These are phyloP conservation scores for Melanotaenia nigrans DNA, from an alignment of 2,797 vertebrate genomes.

Conservation along the genomic window DNA sequence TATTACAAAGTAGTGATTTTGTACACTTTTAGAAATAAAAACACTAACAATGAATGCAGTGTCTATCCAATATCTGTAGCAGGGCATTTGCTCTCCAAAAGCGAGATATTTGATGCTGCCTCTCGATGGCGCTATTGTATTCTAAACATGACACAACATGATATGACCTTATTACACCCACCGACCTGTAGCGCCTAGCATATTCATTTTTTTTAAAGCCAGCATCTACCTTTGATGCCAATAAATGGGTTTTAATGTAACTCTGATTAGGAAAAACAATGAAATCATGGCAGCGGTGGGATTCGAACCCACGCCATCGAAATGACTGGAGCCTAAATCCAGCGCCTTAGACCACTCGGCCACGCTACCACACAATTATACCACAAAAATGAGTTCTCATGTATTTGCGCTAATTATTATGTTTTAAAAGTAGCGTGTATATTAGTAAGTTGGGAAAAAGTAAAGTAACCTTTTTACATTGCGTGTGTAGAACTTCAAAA, in stretches of 20 bases:
- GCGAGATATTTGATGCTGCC: neutral
- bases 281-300: constrained; percentile 82
- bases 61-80: constrained; percentile 1
- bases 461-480: too few species aligned
- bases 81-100: neutral
- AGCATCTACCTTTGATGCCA: too few species aligned
- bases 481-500: too few species aligned
- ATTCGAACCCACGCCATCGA: constrained; percentile 88
- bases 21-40: constrained; percentile 68
- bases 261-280: too few species aligned
- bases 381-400: too few species aligned
- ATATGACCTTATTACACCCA: too few species aligned
- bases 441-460: too few species aligned
- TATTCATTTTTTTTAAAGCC: too few species aligned
- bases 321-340: constrained; percentile 99
- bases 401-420: too few species aligned
- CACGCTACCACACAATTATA: constrained; percentile 86
- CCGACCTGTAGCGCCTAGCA: neutral
- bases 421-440: too few species aligned
- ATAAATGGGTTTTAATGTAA: too few species aligned
- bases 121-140: constrained; percentile 41
- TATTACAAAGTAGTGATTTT: constrained; percentile 45
- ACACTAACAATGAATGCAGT: constrained; percentile 16
- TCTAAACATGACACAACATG: accelerated
- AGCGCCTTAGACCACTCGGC: constrained; percentile 99